Base-by-base conservation (phyloP, 2,888 invertebrate species). In the Neria commutata region DNA sequence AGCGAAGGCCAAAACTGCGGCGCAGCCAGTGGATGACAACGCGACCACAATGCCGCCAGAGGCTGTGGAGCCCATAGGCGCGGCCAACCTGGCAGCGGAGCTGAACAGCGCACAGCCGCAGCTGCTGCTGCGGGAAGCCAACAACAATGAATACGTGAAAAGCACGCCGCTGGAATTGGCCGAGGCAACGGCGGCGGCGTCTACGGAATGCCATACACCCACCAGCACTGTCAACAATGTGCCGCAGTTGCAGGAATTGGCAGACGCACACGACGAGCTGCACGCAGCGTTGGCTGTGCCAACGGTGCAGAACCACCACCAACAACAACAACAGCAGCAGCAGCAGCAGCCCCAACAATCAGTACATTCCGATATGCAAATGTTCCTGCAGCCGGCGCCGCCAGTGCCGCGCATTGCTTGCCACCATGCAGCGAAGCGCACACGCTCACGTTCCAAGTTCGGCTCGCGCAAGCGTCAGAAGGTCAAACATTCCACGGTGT, bases 361-460 rank as follows among this genome's bases (percentile, higher is more conserved):
- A 56, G 67, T 65, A 70, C 72, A 76, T 73, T 73, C 76, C 71
- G 75, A 72, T 58, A 73, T 65, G 62, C 48, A 62, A 64, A 72
- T 76, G 68, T 79, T 80, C 67, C 72, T 75, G 68, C 68, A 69
- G 64, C 78, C 79, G 48, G 65, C 60, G 45, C 63, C 66, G 10
- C 55, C 33, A 24, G 40, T 70, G 65, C 68, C 73, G 3, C 63
- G 68, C 23, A 60, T 58, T 21, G 50, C 66, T 23, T 64, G 60
- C 50, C 66, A 63, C 19, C 69, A 69, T 50, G 61, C 66, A 2
- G 63, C 72, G 29, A 81, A 81, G 56, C 75, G 81, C n/a, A 73
- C 75, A 34, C 75, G 80, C 25, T 78, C 81, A 14, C 79, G 81
- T 2, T 74, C 78, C 62, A 80, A 79, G 62, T 81, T 81, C 59